A percentile compares a stretch with the other conserved stretches of the same genome.
Conservation (phyloP, 2,797 vertebrate genomes). For the Adrianichthys oophorus region DNA sequence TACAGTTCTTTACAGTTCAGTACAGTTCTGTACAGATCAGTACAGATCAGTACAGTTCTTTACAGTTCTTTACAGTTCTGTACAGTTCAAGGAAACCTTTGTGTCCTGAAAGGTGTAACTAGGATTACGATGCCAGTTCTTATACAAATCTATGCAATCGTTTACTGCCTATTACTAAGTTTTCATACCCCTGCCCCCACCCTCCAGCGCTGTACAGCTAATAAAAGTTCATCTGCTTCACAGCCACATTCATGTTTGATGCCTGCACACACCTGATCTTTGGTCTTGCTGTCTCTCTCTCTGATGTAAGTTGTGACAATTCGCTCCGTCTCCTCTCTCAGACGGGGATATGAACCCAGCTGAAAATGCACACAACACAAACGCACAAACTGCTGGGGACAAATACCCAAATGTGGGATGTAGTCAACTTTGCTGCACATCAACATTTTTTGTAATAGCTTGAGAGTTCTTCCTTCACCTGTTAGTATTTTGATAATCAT, state of each 20-base stretch:
- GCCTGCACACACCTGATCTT: slow-evolving; percentile 87
- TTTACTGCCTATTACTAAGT: too few relatives aligned
- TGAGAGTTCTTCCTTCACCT: slow-evolving; percentile 16
- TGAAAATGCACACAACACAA: slow-evolving; percentile 54
- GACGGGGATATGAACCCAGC: slow-evolving; percentile 88
- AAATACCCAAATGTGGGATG: slow-evolving; percentile 8
- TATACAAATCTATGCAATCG: too few relatives aligned
- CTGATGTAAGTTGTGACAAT: slow-evolving; percentile 92
- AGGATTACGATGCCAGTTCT: too few relatives aligned
- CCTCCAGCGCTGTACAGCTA: too few relatives aligned
- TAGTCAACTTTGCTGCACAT: slow-evolving; percentile 37
- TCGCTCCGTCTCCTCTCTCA: slow-evolving; percentile 92
- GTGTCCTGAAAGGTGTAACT: too few relatives aligned
- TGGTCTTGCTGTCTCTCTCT: slow-evolving; percentile 90
- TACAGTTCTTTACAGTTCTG: too few relatives aligned
- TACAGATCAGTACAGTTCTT: too few relatives aligned
- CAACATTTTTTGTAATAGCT: slow-evolving; percentile 18
- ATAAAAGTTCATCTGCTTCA: too few relatives aligned
- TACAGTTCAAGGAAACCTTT: too few relatives aligned
- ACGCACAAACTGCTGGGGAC: slow-evolving; percentile 53
- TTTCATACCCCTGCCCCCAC: too few relatives aligned
- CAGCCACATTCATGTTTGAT: background rate
- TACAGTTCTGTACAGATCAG: too few relatives aligned
- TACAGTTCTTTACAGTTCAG: too few relatives aligned
- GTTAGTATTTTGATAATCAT: background rate